Evolutionary conservation across 2,888 invertebrate species (phyloP), one percentile per base, ranked within the genome.

Genomic region (Ichneumon xanthorius): DNA sequence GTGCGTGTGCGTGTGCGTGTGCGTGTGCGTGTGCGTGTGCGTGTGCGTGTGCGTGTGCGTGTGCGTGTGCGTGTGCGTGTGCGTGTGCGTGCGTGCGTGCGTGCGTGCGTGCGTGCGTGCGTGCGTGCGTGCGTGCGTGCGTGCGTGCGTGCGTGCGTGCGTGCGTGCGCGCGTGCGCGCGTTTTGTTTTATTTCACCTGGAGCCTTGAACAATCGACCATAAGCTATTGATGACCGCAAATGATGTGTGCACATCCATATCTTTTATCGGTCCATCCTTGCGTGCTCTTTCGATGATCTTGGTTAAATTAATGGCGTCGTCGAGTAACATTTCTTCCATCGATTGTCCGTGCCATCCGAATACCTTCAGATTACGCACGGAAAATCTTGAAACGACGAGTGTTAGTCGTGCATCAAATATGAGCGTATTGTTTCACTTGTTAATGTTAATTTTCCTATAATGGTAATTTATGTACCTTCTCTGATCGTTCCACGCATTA

Each of bases 201-300:
- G 94, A 93, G 91, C 96, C 96, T 84, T 96, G 96, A 75, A 96
- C 94, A 91, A 96, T 95, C 53, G 95, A 95, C 97, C 97, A 97
- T 37, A 97, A 91, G 16, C 96, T 95, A 92, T 97, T 97, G 87
- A 97, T 93, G 4, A 96, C 95, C 14, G 93, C 91, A 7, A 90
- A 65, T 0, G 90, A 87, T 0, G 96, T 95, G 53, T 96, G 94
- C 82, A 96, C 95, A 55, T 93, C 93, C 37, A 92, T 82, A 81
- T 91, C 89, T 84, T 93, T 93, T 0, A 96, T 94, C 0, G 95
- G 92, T 67, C 93, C 90, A 26, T 92, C 91, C 9, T 91, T 90
- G 0, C 90, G 87, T 61, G 93, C 93, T 14, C 91, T 92, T 48
- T 94, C 93, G 22, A 96, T 94, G 70, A 92, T 92, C n/a, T 94